Evolutionary conservation across 2,113 vertebrate species (phyloP), one percentile per base, ranked within the genome.

Genomic region (Turdus rufiventris): DNA sequence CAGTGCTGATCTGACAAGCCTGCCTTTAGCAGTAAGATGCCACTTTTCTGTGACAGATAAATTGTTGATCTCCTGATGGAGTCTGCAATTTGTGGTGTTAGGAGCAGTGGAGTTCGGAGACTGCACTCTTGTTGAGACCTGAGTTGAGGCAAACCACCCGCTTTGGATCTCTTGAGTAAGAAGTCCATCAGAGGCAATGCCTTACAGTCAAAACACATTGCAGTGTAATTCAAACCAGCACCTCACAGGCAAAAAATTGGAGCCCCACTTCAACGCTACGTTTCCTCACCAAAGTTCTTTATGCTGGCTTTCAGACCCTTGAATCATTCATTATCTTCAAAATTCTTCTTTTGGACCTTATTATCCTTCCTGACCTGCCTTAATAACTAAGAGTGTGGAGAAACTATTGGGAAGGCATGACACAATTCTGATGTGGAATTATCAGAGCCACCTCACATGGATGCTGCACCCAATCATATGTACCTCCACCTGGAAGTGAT

Each of bases 21-120:
- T 57, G 85, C 63, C 88, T 72, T 77, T 47, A 84, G 85, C 83
- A 54, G 76, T 84, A 80, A 93, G 68, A 51, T 73, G 85, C 38
- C 78, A 56, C 80, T 91, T 96, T 87, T 76, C 71, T 33, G 71
- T 85, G 96, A 91, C 92, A 94, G 78, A 66, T 66, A 92, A 95
- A 91, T 89, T 88, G 87, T 94, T 89, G 70, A n/a, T 83, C 54
- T 88, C 74, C 87, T 91, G 66, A 85, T 36, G 56, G 67, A 94
- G 47, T 62, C 66, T 94, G 67, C 78, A 94, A 51, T 93, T 94
- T 92, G 38, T 51, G 34, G 48, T 62, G 42, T 70, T 85, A 50
- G 60, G 51, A 88, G 43, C 75, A 58, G 79, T 70, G 72, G 75
- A 67, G 51, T 83, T 91, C 0, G 0, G 62, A 68, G 53, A 58